Percentiles rank a stretch among this genome's conserved stretches.
Conservation (phyloP, 2,888 invertebrate species). For the Seira musarum region DNA sequence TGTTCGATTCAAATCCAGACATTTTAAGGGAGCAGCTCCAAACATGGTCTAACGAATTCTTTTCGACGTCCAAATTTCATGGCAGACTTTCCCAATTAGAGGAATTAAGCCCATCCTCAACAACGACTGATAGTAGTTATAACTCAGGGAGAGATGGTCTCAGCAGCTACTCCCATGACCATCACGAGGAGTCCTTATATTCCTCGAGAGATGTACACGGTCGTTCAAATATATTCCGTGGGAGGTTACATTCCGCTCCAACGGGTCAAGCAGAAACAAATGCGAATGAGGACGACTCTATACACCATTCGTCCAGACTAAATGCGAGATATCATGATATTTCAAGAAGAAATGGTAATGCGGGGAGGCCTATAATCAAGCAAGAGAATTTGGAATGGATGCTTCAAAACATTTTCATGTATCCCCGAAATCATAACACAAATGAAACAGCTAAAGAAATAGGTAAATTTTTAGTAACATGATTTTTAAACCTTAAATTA, state of each 20-base stretch:
- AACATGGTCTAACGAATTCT: constrained; percentile 65
- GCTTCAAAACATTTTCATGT: constrained; percentile 69
- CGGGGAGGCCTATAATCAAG: constrained; percentile 59
- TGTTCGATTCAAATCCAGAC: constrained; percentile 61
- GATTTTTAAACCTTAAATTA: too few species aligned
- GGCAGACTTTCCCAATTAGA: constrained; percentile 28
- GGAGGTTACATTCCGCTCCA: constrained; percentile 21
- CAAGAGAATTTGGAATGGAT: constrained; percentile 69
- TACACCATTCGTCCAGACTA: constrained; percentile 34
- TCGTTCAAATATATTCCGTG: constrained; percentile 45
- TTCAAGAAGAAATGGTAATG: constrained; percentile 36
- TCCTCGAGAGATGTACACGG: constrained; percentile 29
- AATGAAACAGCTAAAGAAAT: constrained; percentile 70
- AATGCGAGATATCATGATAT: constrained; percentile 63
- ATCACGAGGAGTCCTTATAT: constrained; percentile 26
- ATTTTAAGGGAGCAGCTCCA: constrained; percentile 59
- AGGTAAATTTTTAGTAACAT: too few species aligned
- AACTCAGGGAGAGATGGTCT: background rate
- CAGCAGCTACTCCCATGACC: constrained; percentile 39
- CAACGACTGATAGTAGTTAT: background rate
- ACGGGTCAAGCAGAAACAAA: too few species aligned
- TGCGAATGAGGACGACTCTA: background rate
- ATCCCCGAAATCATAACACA: constrained; percentile 69
- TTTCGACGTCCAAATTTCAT: constrained; percentile 32
- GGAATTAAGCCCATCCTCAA: constrained; percentile 18